Evolutionary conservation across 2,797 vertebrate genomes (phyloP).

Genomic region (Sandelia bainsii): DNA sequence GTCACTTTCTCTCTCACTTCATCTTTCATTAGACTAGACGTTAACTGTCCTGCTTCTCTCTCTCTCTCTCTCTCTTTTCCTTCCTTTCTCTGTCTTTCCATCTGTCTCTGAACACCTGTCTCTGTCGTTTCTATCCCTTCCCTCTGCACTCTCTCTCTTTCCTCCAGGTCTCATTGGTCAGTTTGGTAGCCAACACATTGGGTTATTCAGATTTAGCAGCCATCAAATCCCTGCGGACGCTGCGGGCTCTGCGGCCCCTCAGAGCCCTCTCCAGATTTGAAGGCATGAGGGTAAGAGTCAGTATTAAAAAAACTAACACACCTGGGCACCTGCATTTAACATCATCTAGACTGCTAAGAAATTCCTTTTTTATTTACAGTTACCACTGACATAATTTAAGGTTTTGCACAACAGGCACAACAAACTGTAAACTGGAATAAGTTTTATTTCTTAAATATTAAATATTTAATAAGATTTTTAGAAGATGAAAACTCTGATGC

Average conservation of each 20-base stretch:
- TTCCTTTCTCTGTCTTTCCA: not conserved
- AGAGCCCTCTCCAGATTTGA: slow-evolving; percentile 87
- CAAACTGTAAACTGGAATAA: too few species aligned
- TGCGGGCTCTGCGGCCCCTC: slow-evolving; percentile 86
- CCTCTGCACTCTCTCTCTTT: slow-evolving; percentile 20
- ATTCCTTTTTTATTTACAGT: too few species aligned
- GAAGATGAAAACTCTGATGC: too few species aligned
- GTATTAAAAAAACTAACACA: slow-evolving; percentile 45
- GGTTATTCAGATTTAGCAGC: slow-evolving; percentile 87
- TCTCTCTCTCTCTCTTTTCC: not conserved
- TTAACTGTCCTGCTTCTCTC: slow-evolving; percentile 54
- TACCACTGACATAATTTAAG: too few species aligned
- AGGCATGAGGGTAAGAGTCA: slow-evolving; percentile 90
- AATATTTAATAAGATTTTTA: too few species aligned
- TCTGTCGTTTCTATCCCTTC: not conserved
- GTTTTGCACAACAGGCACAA: too few species aligned
- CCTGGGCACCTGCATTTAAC: not conserved
- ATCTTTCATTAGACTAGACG: slow-evolving; percentile 28
- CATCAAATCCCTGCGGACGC: slow-evolving; percentile 88
- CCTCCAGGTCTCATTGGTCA: slow-evolving; percentile 86
- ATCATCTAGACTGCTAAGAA: not conserved
- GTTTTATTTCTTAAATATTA: too few species aligned
- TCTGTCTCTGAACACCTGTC: not conserved
- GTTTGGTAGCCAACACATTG: slow-evolving; percentile 85
- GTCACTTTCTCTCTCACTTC: not conserved